Base-by-base conservation (phyloP, 1,140 invertebrate species). In the Neodiprion virginianus region DNA sequence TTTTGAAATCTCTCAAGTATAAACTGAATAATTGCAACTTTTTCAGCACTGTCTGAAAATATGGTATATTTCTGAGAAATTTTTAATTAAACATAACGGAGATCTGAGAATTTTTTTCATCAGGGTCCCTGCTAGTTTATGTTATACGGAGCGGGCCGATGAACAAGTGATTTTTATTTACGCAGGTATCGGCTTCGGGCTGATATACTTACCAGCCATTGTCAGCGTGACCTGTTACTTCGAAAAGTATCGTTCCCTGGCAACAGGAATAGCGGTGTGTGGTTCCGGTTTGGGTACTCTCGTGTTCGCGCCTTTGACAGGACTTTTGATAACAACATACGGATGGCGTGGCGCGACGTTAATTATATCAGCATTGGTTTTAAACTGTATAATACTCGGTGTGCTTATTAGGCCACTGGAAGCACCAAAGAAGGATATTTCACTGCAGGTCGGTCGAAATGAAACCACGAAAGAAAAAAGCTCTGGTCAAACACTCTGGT, bases 211-310 rank as follows among this genome's bases (percentile, higher is more conserved):
- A 47, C 97, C 97, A 1, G 96, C 97, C 68, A 98, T 98, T 74
- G 96, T 98, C 40, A 96, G 95, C 83, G 97, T 98, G 8, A 97
- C 96, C 4, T 95, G 94, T 75, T 98, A 98, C 90, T 99, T 99
- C 82, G 97, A 98, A 79, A 94, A 95, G 79, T 94, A 93, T 77
- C 91, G 97, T 72, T 97, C 97, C 7, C 90, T 98, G 75, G 97
- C 97, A 3, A 98, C 97, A 1, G 94, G 95, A 3, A 97, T 99
- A 40, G 97, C 97, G 0, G 97, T 99, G 0, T 98, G 97, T 81
- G 97, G 97, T 4, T 97, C 96, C 7, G 96, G 96, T 5, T 90
- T 97, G 14, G 96, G 96, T 17, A 97, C 95, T 14, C 94, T 96
- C 82, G 84, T 96, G 2, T 94, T 97, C 81, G 93, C 96, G 1